phyloP scores from a whole-genome alignment of 2,888 invertebrate species.

The Tetragonisca angustula region DNA sequence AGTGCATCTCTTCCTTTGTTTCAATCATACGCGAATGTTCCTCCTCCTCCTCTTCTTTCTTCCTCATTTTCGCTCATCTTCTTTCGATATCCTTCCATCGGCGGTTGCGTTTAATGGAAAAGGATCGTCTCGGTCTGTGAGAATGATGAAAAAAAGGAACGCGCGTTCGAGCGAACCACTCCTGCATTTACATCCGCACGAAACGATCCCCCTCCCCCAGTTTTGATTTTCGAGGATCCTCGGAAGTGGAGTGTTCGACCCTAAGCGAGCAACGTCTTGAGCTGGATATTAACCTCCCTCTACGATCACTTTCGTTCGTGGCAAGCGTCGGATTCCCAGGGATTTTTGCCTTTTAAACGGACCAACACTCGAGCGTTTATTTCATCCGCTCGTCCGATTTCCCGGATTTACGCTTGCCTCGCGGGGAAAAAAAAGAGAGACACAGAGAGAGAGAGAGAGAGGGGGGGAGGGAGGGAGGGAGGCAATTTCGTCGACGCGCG shows the following conservation, averaged over 20 bases:
- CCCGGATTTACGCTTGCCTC: not conserved
- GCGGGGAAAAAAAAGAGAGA: not conserved
- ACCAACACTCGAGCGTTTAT: not conserved
- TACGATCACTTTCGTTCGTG: constrained; percentile 25
- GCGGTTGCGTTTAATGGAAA: not conserved
- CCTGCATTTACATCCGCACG: not conserved
- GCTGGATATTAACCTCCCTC: constrained; percentile 46
- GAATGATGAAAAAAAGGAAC: not conserved
- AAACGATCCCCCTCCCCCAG: constrained; percentile 11
- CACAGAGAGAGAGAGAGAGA: not conserved
- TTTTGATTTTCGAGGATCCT: constrained; percentile 65
- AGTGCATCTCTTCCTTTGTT: not conserved
- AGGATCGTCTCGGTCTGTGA: not conserved
- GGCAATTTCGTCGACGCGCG: not conserved
- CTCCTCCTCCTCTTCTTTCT: not conserved
- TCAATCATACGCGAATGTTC: not conserved
- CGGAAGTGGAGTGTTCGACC: constrained; percentile 52
- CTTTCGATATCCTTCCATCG: not conserved
- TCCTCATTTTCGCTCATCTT: not conserved
- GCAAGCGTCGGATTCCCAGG: constrained; percentile 11
- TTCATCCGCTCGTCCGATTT: constrained; percentile 3
- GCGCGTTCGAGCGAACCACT: not conserved
- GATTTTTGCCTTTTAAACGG: constrained; percentile 6
- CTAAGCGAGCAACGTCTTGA: constrained; percentile 64
- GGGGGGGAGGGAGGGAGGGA: too few species aligned